Evolutionary conservation across 2,888 invertebrate species (phyloP), one percentile per base, ranked within the genome.

Genomic region (Argyresthia albistria): DNA sequence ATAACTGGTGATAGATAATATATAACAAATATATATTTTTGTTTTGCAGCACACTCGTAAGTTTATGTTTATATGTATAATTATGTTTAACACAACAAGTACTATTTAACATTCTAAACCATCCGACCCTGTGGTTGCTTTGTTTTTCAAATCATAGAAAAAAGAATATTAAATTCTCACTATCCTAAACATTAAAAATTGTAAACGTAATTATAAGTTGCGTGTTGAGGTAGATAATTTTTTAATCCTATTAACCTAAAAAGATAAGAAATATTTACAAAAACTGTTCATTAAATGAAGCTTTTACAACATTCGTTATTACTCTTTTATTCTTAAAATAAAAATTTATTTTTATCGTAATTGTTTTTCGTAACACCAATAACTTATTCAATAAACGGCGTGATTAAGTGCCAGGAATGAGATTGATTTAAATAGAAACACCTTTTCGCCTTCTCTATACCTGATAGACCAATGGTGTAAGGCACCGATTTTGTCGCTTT

Each of bases 211-310:
- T 78, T 76, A 80, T 83, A 84, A 82, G 80, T 86, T 84, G 73
- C 69, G 69, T 25, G 76, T 53, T 87, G 87, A 87, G 87, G 87
- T 87, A 87, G 87, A 86, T 87, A 55, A 76, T 81, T 86, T 84
- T 86, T 86, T 84, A 87, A 75, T 81, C 84, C 87, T 87, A 87
- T 83, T 87, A 86, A 76, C 81, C 82, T 87, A 87, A 73, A 69
- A 73, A 71, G 71, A 82, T 81, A 81, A 82, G 73, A 81, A 82
- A 73, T 83, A 86, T 81, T 80, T 86, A 87, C 80, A 82, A 35
- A n/a, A 25, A 25, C 25, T 72, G 78, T 69, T 67, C 69, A 71
- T 76, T 69, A 64, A 72, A 76, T 68, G 69, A 78, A 82, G 76
- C 76, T 76, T 79, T 73, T 80, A 75, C 69, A 72, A 71, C 72